Evolutionary conservation across 2,888 invertebrate species (phyloP), one percentile per base, ranked within the genome.

Genomic region (Acrobasis consociella): DNA sequence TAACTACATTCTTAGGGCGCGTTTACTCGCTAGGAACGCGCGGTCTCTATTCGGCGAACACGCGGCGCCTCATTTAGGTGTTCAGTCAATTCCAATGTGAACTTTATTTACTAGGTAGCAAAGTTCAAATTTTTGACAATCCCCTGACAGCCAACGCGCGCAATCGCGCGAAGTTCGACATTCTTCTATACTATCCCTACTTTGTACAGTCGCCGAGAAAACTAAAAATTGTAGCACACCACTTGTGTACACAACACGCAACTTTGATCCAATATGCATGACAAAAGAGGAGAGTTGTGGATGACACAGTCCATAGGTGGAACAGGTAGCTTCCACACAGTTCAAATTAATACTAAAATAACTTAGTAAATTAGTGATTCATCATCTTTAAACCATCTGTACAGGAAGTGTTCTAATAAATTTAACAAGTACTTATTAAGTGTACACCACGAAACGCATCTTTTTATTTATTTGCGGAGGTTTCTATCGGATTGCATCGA

Each of bases 261-360:
- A 80, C 79, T 89, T 89, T 91, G 87, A 91, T 91, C 86, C 82
- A 84, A 91, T 92, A 90, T 91, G 80, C 91, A 91, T 92, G 78
- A 92, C 91, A 92, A 92, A 83, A 80, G 89, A 62, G 68, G 78
- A 77, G 77, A 84, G 81, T 76, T 77, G 78, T 84, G 77, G 82
- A 81, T 83, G 87, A 86, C 84, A 89, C 91, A 91, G 91, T 91
- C 82, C 78, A 74, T 67, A 72, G 66, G 70, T 63, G 69, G 69
- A 66, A 73, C 85, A 84, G 84, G 83, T 83, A 77, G 80, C 65
- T 74, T 67, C 67, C 70, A 80, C 78, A 79, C 81, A n/a, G 16
- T 38, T 16, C 16, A 46, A n/a, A 15, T 39, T 50, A 37, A 38
- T 38, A 31, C 31, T 5, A 37, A 38, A 56, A 16, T 7, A 10